A percentile compares a stretch with the other conserved stretches of the same genome.
These are phyloP conservation scores for Crotophaga sulcirostris DNA, from an alignment of 2,113 vertebrate species.

Conservation along the genomic window DNA sequence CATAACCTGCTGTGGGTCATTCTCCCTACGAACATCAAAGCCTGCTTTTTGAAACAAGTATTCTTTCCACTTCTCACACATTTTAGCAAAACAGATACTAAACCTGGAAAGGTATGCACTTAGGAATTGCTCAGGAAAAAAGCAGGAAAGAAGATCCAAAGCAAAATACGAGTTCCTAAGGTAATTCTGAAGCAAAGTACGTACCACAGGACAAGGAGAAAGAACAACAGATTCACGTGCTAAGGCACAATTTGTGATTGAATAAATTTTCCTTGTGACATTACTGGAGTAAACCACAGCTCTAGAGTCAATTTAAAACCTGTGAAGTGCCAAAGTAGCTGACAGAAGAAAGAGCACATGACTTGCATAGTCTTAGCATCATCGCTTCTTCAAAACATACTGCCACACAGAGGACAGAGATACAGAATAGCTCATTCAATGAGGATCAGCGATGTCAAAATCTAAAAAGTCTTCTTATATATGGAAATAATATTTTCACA, in stretches of 20 bases:
- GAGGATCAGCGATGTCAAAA: background rate
- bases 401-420: background rate
- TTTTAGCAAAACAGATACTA: background rate
- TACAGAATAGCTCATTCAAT: background rate
- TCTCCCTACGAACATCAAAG: background rate
- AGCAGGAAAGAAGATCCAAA: background rate
- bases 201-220: background rate
- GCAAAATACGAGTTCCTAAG: background rate
- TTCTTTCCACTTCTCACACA: background rate
- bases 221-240: background rate
- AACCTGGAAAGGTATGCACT: background rate
- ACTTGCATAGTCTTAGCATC: background rate
- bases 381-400: background rate
- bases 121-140: background rate
- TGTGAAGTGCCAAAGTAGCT: background rate
- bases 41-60: background rate
- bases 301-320: conserved; percentile 5
- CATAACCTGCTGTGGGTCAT: background rate
- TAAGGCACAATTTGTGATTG: background rate
- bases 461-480: background rate
- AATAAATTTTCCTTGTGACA: background rate
- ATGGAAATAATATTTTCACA: background rate
- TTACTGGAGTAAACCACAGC: background rate
- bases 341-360: background rate
- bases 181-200: background rate